phyloP scores from a whole-genome alignment of 2,888 invertebrate species.

The Leptinotarsa tumamoca region DNA sequence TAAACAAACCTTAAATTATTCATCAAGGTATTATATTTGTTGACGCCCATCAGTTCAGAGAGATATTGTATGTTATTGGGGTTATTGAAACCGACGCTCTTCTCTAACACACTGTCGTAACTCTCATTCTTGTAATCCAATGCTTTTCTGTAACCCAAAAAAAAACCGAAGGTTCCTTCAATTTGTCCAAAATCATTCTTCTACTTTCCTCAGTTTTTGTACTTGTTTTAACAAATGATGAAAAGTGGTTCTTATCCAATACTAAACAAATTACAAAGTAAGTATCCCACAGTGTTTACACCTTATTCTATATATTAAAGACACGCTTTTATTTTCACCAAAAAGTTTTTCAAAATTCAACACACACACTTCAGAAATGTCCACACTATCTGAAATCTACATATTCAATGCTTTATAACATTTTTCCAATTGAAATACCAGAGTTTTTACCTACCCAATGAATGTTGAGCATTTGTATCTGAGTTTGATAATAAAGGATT shows the following conservation, averaged over 20 bases:
- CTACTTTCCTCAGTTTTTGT: not conserved
- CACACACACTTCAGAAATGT: too few relatives aligned
- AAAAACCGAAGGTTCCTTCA: slow-evolving; percentile 36
- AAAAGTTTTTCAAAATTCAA: too few relatives aligned
- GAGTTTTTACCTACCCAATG: too few relatives aligned
- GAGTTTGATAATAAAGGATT: too few relatives aligned
- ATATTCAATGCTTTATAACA: too few relatives aligned
- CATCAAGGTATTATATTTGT: slow-evolving; percentile 79
- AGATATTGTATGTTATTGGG: slow-evolving; percentile 89
- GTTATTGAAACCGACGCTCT: slow-evolving; percentile 89
- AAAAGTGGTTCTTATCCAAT: not conserved
- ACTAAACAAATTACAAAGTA: not conserved
- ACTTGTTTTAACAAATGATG: not conserved
- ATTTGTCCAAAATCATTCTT: not conserved
- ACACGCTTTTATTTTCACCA: too few relatives aligned
- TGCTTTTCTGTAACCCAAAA: slow-evolving; percentile 75
- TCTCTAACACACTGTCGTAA: slow-evolving; percentile 85
- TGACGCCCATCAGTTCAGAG: slow-evolving; percentile 79
- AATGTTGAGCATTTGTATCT: too few relatives aligned
- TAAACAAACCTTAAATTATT: slow-evolving; percentile 74
- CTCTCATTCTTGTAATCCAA: slow-evolving; percentile 83
- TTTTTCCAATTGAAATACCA: too few relatives aligned
- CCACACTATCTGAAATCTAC: too few relatives aligned
- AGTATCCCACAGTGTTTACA: too few relatives aligned
- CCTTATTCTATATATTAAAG: too few relatives aligned